Base-by-base conservation (phyloP, 2,888 invertebrate genomes). In the Toxonevra muliebris region DNA sequence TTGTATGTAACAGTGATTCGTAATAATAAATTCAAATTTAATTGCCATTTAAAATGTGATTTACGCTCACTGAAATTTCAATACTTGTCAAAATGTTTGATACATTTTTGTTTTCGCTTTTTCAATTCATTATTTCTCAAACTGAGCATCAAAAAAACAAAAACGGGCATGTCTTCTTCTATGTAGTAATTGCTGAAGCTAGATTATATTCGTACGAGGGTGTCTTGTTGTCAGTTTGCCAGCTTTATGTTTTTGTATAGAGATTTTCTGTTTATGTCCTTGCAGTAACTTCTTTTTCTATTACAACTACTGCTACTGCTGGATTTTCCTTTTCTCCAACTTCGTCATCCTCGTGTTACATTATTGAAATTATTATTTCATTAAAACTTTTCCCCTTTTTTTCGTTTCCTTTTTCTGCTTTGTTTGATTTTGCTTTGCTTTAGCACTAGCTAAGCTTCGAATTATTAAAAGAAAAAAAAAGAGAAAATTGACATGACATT, bases 401-500 rank as follows among this genome's bases (percentile, higher is more conserved):
- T 40, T 20, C 40, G 30, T 61, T 50, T 20, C 54, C 9, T 12
- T 54, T 15, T 10, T 54, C 17, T 20, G 54, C 20, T 5, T 5
- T n/a, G 54, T 61, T n/a, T 9, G 42, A 12, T 15, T 52, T 12
- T 30, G 19, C 30, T 20, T 17, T 52, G 61, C 19, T 40, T 30
- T 30, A 30, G 30, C 30, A 30, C 3, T 7, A 2, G 15, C 43
- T 30, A n/a, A 53, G 52, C 41, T 30, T 50, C 10, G 61, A 2
- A 30, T 30, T 30, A 30, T 30, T 30, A 45, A 61, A 50, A 61
- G 19, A 17, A 19, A 13, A 45, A 43, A 50, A 61, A n/a, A 15
- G 43, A 5, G 58, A 11, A 57, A 11, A 30, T 55, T 55, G 61
- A 59, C 71, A 70, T 79, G 78, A 75, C 78, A 76, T 76, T 77